Base-by-base conservation (phyloP, 2,888 invertebrate genomes). In the Pandemis heparana region DNA sequence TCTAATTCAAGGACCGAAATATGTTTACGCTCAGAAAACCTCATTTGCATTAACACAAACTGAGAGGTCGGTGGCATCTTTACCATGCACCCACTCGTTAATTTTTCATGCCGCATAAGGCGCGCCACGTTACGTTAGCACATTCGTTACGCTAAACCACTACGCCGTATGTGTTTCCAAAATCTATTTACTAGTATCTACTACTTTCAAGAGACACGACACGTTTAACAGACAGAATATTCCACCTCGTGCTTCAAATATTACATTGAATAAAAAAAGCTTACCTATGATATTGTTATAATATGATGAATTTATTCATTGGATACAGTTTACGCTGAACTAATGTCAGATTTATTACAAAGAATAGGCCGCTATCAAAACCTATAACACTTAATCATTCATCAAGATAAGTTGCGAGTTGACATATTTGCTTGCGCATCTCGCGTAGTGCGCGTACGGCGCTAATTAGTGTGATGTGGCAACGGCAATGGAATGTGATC, bases 381-480 rank as follows among this genome's bases (percentile, higher is more conserved):
- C 23, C 4, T 32, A 32, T 76, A 78, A 76, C 78, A 75, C 79
- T 85, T 85, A 85, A 81, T 83, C 80, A 82, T 80, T 89, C 88
- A 89, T 84, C 83, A 80, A 85, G 89, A 92, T 91, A 92, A 89
- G 78, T 77, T 73, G 71, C 78, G 61, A 66, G 75, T 77, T 78
- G 79, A 79, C 78, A 75, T 80, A 82, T 85, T 80, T 83, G 81
- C 75, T 75, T 79, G 18, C 67, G 56, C 71, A 69, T 75, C 67
- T 48, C 71, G 59, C 10, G 56, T 43, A 12, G 7, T 1, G 51
- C 48, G 66, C 69, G 16, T 32, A 32, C 18, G 23, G 46, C 59
- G 74, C 70, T 76, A 71, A 74, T 75, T 73, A 76, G 66, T 62
- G 61, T 72, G 65, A 60, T 59, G 59, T 48, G 48, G 59, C 77